A percentile compares a stretch with the other conserved stretches of the same genome.
phyloP scores from a whole-genome alignment of 2,888 invertebrate species.

The Harpalus rubripes region DNA sequence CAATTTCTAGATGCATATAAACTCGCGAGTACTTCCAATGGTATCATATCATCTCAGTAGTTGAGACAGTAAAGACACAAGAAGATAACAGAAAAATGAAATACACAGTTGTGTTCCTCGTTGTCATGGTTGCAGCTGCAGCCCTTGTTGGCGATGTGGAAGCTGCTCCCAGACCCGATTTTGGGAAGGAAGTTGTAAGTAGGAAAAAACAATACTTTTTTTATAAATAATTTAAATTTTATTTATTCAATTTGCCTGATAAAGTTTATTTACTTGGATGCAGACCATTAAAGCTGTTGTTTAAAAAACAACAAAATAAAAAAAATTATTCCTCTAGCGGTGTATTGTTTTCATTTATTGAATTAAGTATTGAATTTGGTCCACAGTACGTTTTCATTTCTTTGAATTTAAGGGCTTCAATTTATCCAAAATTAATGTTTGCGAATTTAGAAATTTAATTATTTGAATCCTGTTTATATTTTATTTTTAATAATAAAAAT shows the following conservation, averaged over 20 bases:
- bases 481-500: background rate
- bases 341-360: no score
- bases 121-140: background rate
- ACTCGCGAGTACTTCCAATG: background rate
- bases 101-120: constrained; percentile 25
- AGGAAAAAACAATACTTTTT: no score
- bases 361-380: no score
- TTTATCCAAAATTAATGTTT: no score
- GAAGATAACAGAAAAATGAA: constrained; percentile 16
- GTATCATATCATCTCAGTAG: background rate
- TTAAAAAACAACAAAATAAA: no score
- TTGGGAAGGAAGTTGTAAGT: constrained; percentile 35
- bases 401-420: no score
- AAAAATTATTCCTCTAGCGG: no score
- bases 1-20: constrained; percentile 4
- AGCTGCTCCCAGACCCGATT: constrained; percentile 17
- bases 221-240: no score
- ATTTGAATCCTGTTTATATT: background rate
- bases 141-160: background rate
- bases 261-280: no score
- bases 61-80: background rate
- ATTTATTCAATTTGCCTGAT: no score
- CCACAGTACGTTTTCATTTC: no score
- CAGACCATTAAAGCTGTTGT: no score
- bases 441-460: background rate